Percentiles rank a stretch among this genome's conserved stretches.
Conservation (phyloP, 2,113 vertebrate genomes). For the Pygoscelis adeliae region DNA sequence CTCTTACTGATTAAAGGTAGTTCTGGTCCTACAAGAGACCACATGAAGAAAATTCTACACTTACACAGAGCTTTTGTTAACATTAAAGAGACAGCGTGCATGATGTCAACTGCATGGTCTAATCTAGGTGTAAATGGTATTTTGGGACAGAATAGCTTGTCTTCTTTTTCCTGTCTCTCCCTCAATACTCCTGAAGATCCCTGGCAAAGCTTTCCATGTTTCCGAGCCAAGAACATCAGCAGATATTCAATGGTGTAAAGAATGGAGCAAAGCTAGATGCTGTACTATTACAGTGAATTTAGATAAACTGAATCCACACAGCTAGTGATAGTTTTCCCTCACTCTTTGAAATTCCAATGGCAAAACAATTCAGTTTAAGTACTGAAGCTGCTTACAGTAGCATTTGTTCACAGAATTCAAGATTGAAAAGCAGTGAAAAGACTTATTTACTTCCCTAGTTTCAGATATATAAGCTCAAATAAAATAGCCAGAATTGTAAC, state of each 20-base stretch:
- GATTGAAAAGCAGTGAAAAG: not conserved
- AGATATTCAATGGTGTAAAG: not conserved
- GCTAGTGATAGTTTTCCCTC: not conserved
- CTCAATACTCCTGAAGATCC: not conserved
- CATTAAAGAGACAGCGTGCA: accelerated
- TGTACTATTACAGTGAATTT: not conserved
- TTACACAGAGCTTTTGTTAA: not conserved
- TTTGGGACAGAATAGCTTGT: not conserved
- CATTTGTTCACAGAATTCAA: not conserved
- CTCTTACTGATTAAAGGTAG: not conserved
- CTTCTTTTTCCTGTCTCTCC: not conserved
- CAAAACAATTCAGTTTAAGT: not conserved
- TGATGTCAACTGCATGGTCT: not conserved
- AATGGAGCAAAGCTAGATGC: not conserved
- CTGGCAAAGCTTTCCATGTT: not conserved
- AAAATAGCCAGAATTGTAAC: not conserved
- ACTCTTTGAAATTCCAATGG: not conserved
- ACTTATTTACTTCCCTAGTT: not conserved
- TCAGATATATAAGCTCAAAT: not conserved
- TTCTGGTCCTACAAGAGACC: not conserved
- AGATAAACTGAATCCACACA: not conserved
- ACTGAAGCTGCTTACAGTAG: not conserved
- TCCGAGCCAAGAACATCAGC: not conserved
- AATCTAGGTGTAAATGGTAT: not conserved
- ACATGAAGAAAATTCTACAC: not conserved